phyloP scores from a whole-genome alignment of 2,113 vertebrate species.

The Todiramphus saurophagus region DNA sequence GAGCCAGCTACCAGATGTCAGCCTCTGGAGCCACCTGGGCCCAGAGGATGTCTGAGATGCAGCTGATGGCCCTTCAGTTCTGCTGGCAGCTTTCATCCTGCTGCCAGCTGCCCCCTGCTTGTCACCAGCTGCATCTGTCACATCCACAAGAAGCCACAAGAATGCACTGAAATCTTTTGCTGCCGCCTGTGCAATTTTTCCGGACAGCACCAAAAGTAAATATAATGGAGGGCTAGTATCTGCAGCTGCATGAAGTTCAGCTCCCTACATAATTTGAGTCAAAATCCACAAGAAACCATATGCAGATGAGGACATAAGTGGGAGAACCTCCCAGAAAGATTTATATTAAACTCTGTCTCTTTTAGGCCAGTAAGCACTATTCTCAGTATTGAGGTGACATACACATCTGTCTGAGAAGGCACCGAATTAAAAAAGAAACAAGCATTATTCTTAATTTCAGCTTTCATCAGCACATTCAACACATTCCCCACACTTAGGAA shows the following conservation, averaged over 20 bases:
- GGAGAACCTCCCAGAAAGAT: neutral
- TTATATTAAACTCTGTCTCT: neutral
- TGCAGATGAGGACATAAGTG: neutral
- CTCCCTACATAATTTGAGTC: neutral
- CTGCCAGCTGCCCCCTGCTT: neutral
- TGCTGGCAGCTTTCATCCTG: neutral
- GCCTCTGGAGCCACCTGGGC: neutral
- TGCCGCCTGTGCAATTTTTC: neutral
- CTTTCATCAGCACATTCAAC: neutral
- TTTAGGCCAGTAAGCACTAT: neutral
- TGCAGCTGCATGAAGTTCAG: neutral
- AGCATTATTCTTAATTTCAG: neutral
- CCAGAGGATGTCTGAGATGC: accelerated
- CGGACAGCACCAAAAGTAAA: neutral
- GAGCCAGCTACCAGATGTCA: neutral
- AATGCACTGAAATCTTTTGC: neutral
- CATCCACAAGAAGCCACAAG: neutral
- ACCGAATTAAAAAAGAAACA: neutral
- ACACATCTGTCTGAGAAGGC: neutral
- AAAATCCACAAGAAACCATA: neutral
- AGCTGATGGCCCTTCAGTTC: neutral
- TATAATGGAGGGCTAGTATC: neutral
- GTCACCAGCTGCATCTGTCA: accelerated
- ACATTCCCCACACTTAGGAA: neutral
- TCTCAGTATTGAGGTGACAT: neutral